Percentiles rank a stretch among this genome's conserved stretches.
Evolutionary conservation across 1,140 invertebrate species (phyloP).

Genomic region (Augochlora pura): DNA sequence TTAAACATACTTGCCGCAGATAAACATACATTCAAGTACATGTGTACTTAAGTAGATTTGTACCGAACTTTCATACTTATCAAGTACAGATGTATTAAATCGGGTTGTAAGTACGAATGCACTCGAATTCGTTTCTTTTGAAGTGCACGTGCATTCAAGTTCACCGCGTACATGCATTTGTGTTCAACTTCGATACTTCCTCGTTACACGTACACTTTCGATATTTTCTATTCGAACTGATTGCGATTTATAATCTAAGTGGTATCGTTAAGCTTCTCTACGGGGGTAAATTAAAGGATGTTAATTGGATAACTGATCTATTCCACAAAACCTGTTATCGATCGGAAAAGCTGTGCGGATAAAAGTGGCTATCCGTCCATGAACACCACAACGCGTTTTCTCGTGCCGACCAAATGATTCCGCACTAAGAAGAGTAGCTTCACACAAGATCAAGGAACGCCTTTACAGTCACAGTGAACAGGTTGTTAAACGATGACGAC

Average conservation of each 20-base stretch:
- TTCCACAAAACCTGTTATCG: too few relatives aligned
- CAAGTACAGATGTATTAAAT: neutral
- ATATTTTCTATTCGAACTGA: too few relatives aligned
- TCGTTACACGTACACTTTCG: neutral
- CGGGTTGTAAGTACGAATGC: neutral
- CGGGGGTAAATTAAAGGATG: neutral
- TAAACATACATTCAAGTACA: neutral
- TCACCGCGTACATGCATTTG: neutral
- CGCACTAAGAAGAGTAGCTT: conserved; percentile 14
- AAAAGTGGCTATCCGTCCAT: too few relatives aligned
- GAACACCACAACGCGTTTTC: conserved; percentile 11
- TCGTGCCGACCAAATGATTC: conserved; percentile 30
- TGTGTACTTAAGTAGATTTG: neutral
- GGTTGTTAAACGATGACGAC: conserved; percentile 18
- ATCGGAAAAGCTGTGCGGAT: too few relatives aligned
- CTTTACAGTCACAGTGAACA: conserved; percentile 5
- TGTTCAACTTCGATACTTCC: neutral
- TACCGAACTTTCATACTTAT: neutral
- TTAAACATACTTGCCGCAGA: neutral
- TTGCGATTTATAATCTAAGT: too few relatives aligned
- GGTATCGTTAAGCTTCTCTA: neutral
- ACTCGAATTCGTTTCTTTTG: neutral
- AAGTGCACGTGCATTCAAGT: neutral
- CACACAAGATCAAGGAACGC: conserved; percentile 24
- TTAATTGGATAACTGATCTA: too few relatives aligned